Conservation (phyloP, 2,888 invertebrate genomes). For the Antheraea yamamai region DNA sequence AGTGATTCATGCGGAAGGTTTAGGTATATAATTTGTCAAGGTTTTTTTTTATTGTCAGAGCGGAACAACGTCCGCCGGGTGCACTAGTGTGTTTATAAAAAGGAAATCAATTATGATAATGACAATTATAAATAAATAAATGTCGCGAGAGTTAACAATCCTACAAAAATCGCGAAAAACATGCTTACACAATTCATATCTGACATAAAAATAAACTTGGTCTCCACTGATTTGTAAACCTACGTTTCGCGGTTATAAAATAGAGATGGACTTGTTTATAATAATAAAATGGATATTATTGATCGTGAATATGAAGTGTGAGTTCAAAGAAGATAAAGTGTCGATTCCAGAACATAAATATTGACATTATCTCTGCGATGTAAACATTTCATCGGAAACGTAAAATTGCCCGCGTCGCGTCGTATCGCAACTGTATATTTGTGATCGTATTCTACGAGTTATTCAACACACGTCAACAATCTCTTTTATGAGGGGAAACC, state of each 20-base stretch:
- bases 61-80: no score
- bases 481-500: conserved; percentile 55
- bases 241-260: not conserved
- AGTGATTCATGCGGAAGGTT: no score
- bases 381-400: conserved; percentile 39
- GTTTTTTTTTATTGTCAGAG: no score
- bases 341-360: conserved; percentile 25
- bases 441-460: conserved; percentile 40
- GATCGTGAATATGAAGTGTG: conserved; percentile 11
- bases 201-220: not conserved
- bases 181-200: not conserved
- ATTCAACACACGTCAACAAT: conserved; percentile 65
- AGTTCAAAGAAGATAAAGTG: conserved; percentile 18
- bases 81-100: no score
- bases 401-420: not conserved
- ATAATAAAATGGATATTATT: conserved; percentile 5
- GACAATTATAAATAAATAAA: no score
- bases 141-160: not conserved
- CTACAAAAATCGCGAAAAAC: not conserved
- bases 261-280: conserved; percentile 1
- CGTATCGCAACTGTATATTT: conserved; percentile 46
- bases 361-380: conserved; percentile 35
- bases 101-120: no score
- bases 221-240: not conserved
- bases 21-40: no score